Evolutionary conservation across 2,888 invertebrate genomes (phyloP).

Genomic region (Stenchaetothrips biformis): DNA sequence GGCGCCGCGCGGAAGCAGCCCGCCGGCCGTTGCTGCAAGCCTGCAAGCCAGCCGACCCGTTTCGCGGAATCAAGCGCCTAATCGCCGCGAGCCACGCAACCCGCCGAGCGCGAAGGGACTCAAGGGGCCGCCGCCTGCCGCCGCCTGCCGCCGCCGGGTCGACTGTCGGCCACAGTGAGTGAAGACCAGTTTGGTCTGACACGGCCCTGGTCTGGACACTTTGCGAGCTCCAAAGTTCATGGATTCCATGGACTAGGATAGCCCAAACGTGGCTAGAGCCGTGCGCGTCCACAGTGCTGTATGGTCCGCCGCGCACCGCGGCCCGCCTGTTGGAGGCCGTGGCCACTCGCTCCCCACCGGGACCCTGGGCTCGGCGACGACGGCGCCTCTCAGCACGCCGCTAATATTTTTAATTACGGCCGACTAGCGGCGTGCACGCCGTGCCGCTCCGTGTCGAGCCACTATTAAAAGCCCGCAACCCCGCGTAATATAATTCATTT

Average conservation of each 20-base stretch:
- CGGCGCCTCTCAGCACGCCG: neutral
- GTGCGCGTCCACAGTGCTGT: too few species aligned
- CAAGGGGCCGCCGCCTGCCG: too few species aligned
- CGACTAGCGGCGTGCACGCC: neutral
- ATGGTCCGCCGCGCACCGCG: too few species aligned
- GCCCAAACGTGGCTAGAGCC: too few species aligned
- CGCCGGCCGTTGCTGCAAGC: neutral
- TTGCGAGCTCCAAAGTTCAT: too few species aligned
- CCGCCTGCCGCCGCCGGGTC: too few species aligned
- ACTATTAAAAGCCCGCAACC: neutral
- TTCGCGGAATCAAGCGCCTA: constrained; percentile 15
- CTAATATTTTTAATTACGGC: neutral
- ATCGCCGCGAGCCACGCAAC: constrained; percentile 15
- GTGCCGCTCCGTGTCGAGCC: neutral
- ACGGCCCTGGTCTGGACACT: too few species aligned
- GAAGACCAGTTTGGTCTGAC: too few species aligned
- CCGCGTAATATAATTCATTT: neutral
- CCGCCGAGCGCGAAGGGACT: neutral
- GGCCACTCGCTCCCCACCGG: neutral
- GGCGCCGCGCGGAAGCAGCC: neutral
- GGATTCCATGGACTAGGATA: too few species aligned
- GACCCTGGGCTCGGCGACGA: neutral
- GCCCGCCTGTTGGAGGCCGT: too few species aligned
- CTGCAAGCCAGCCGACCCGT: neutral
- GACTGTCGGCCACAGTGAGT: too few species aligned